Percentiles rank a stretch among this genome's conserved stretches.
phyloP scores from a whole-genome alignment of 2,113 vertebrate species.

The Mus spicilegus region DNA sequence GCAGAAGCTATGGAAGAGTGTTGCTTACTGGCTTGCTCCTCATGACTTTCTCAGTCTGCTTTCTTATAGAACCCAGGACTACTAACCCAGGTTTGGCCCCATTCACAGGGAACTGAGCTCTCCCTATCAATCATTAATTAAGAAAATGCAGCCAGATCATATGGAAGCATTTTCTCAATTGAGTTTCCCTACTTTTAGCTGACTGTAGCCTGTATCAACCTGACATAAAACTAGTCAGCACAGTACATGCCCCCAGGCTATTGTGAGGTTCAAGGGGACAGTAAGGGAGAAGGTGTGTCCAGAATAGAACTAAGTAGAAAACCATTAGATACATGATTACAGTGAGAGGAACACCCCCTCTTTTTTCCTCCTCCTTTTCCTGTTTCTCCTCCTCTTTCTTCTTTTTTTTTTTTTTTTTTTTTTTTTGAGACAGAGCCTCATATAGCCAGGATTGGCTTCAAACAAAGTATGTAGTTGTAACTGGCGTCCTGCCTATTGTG shows the following conservation, averaged over 20 bases:
- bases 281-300: neutral
- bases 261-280: neutral
- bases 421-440: too few species aligned
- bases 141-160: neutral
- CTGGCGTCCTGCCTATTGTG: neutral
- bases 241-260: accelerated
- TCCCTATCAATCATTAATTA: neutral
- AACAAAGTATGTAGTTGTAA: too few species aligned
- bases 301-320: neutral
- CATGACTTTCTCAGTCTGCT: neutral
- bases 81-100: neutral
- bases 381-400: too few species aligned
- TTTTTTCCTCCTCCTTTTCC: too few species aligned
- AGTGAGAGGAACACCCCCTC: neutral
- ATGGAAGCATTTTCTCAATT: neutral
- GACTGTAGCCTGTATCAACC: neutral
- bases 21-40: neutral
- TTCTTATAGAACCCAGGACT: neutral
- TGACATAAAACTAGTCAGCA: neutral
- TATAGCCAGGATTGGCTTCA: neutral
- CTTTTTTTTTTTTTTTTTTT: too few species aligned
- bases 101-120: neutral
- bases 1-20: neutral
- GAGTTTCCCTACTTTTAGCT: neutral
- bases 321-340: too few species aligned